Evolutionary conservation across 2,888 invertebrate species (phyloP).

Genomic region (Nudaria mundana): DNA sequence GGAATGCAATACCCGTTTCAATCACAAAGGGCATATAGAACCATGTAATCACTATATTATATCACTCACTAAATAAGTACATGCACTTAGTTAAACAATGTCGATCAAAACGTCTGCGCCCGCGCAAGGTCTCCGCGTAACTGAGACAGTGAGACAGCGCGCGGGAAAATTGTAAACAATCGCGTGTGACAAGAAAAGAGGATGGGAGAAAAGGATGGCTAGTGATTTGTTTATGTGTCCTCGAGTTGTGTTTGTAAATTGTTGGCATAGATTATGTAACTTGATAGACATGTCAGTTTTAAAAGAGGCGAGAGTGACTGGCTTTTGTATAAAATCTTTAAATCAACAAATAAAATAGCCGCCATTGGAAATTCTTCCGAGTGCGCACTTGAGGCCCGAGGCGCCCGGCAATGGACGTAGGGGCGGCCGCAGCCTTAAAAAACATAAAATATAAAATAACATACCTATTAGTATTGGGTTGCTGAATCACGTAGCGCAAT

Average conservation of each 20-base stretch:
- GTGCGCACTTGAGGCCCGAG: too few relatives aligned
- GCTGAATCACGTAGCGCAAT: too few relatives aligned
- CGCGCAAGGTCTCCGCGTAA: constrained; percentile 48
- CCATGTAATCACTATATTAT: constrained; percentile 12
- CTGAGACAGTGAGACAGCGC: constrained; percentile 33
- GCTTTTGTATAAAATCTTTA: too few relatives aligned
- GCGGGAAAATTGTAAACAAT: constrained; percentile 65
- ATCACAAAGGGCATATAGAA: constrained; percentile 33
- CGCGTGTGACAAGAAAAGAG: constrained; percentile 37
- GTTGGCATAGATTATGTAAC: constrained; percentile 30
- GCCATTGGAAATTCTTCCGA: too few relatives aligned
- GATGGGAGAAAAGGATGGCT: constrained; percentile 41
- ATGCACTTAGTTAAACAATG: constrained; percentile 20
- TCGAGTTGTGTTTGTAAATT: constrained; percentile 35
- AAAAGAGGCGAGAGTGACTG: too few relatives aligned
- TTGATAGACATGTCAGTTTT: too few relatives aligned
- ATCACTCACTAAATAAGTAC: constrained; percentile 12
- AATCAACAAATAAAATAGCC: too few relatives aligned
- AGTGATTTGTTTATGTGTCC: constrained; percentile 43
- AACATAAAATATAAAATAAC: too few relatives aligned
- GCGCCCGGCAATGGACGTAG: too few relatives aligned
- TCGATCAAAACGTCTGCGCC: constrained; percentile 42
- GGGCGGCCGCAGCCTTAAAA: too few relatives aligned
- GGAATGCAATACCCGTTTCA: constrained; percentile 30
- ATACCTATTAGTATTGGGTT: too few relatives aligned